Evolutionary conservation across 1,140 invertebrate genomes (phyloP).

Genomic region (Zophobas atratus): DNA sequence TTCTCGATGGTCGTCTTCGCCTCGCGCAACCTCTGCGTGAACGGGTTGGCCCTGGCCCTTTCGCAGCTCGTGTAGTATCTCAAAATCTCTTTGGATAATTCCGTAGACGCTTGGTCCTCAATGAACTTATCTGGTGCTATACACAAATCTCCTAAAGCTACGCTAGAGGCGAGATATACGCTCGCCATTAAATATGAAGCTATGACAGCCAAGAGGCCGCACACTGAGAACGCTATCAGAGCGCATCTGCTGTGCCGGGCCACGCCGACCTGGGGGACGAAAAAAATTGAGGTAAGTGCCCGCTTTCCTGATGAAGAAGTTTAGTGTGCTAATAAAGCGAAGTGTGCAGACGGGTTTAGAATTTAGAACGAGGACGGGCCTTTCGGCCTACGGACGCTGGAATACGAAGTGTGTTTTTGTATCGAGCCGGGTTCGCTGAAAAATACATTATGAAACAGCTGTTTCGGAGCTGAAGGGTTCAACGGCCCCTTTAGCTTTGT

Average conservation of each 20-base stretch:
- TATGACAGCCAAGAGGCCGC: slow-evolving; percentile 91
- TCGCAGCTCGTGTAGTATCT: slow-evolving; percentile 90
- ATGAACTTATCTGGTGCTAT: slow-evolving; percentile 77
- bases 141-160: slow-evolving; percentile 83
- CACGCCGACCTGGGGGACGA: slow-evolving; percentile 74
- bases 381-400: too few relatives aligned
- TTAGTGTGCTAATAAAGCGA: background rate
- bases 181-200: slow-evolving; percentile 91
- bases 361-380: too few relatives aligned
- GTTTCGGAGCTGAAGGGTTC: too few relatives aligned
- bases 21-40: slow-evolving; percentile 82
- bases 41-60: slow-evolving; percentile 82
- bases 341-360: too few relatives aligned
- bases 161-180: slow-evolving; percentile 79
- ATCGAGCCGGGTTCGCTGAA: too few relatives aligned
- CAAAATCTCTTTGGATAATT: slow-evolving; percentile 75
- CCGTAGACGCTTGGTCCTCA: slow-evolving; percentile 65
- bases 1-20: slow-evolving; percentile 81
- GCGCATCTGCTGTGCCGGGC: slow-evolving; percentile 87
- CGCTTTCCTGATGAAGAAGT: background rate
- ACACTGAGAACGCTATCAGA: slow-evolving; percentile 87
- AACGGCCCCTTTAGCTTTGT: too few relatives aligned
- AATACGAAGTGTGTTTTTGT: too few relatives aligned
- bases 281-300: background rate
- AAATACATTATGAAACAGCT: too few relatives aligned